Evolutionary conservation across 2,888 invertebrate species (phyloP).

Genomic region (Rhopalosiphum nymphaeae): DNA sequence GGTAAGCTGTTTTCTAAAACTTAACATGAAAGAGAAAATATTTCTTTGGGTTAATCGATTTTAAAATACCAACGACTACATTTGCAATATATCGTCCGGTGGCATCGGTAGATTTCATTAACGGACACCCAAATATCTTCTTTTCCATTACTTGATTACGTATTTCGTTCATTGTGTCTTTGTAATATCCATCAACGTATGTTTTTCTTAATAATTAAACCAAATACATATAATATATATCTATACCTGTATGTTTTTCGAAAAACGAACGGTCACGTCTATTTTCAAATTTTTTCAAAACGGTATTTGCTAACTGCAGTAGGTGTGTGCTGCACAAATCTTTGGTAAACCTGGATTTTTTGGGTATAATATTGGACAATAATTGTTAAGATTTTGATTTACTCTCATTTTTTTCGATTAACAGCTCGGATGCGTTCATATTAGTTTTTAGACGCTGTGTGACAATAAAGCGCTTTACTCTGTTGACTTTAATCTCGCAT

Average conservation of each 20-base stretch:
- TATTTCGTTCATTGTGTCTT: conserved; percentile 40
- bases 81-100: conserved; percentile 46
- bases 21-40: conserved; percentile 27
- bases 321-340: not conserved
- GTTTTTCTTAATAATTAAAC: conserved; percentile 63
- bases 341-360: not conserved
- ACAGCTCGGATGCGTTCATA: not conserved
- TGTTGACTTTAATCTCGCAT: too few species aligned
- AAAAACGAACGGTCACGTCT: conserved; percentile 17
- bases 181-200: conserved; percentile 43
- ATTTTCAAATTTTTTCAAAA: conserved; percentile 1
- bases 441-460: not conserved
- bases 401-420: not conserved
- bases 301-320: not conserved
- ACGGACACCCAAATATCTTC: conserved; percentile 59
- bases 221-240: conserved; percentile 17
- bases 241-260: conserved; percentile 34
- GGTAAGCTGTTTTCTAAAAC: conserved; percentile 43
- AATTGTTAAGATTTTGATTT: conserved; percentile 34
- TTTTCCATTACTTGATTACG: conserved; percentile 54
- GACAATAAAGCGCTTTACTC: too few species aligned
- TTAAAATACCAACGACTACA: conserved; percentile 43
- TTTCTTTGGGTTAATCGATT: not conserved
- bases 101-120: conserved; percentile 54
- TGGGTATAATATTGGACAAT: not conserved